Evolutionary conservation across 1,140 invertebrate species (phyloP).

Genomic region (Ceratina australensis): DNA sequence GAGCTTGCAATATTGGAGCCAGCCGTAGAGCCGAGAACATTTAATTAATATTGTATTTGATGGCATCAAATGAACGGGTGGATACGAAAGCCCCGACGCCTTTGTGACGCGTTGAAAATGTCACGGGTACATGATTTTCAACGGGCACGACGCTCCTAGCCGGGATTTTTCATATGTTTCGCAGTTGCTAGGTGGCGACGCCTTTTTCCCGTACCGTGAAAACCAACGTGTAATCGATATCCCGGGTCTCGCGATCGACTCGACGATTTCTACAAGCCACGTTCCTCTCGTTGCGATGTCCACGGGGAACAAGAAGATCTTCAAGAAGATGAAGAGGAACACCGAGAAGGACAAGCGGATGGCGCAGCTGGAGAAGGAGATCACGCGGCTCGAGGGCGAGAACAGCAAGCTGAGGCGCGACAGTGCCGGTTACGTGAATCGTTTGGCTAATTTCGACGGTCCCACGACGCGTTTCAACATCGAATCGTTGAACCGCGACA

Average conservation of each 20-base stretch:
- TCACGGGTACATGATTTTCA: neutral
- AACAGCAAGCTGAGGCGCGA: slow-evolving; percentile 54
- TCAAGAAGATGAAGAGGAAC: slow-evolving; percentile 29
- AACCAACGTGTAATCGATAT: slow-evolving; percentile 20
- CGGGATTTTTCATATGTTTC: slow-evolving; percentile 27
- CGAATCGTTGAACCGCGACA: slow-evolving; percentile 20
- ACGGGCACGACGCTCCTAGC: neutral
- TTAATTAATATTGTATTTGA: slow-evolving; percentile 3
- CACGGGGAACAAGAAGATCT: slow-evolving; percentile 33
- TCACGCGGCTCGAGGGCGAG: slow-evolving; percentile 43
- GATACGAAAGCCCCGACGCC: too few relatives aligned
- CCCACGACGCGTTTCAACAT: slow-evolving; percentile 18
- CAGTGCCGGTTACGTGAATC: slow-evolving; percentile 42
- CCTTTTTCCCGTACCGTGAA: neutral
- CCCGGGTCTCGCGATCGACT: neutral
- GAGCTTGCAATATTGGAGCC: neutral
- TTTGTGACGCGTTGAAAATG: neutral
- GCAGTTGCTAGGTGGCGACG: neutral
- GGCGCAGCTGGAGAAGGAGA: slow-evolving; percentile 41
- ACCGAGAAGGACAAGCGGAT: slow-evolving; percentile 45
- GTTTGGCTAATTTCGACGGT: slow-evolving; percentile 18
- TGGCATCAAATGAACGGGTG: too few relatives aligned
- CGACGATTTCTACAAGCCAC: too few relatives aligned
- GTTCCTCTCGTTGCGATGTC: slow-evolving; percentile 25
- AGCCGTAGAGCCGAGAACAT: neutral